Base-by-base conservation (phyloP, 2,797 vertebrate species). In the Gobio occitaniae region DNA sequence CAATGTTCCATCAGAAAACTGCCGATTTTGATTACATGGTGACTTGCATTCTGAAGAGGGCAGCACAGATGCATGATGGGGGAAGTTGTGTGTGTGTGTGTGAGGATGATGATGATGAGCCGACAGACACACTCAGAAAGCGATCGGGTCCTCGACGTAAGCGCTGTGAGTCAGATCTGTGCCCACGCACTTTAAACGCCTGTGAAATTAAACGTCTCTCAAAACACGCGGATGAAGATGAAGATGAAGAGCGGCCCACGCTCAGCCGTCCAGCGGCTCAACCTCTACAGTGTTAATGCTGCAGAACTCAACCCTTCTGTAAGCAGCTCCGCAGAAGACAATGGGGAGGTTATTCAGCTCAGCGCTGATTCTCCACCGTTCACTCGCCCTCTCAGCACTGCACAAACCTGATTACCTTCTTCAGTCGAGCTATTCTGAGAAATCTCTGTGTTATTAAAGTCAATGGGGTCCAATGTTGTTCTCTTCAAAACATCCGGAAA, bases 171-270 rank as follows among this genome's bases (percentile, higher is more conserved):
- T 87, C 86, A 87, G 78, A 82, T 70, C 76, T 61, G 80, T 74
- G 79, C 83, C 78, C 87, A 21, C 83, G 88, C 87, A 90, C 91
- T 90, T 90, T 84, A 85, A 84, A 78, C 44, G 36, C 89, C 59
- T 83, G 74, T 75, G 84, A 89, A 44, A 47, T 82, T 32, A 77
- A 32, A 80, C 19, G 32, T 36, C 50, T 52, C 25, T 75, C 72
- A 8, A 77, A 77, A 77, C 77, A 12, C 17, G 3, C 63, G 0
- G 50, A 68, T 70, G 72, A 54, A n/a, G 74, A 68, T 52, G 47
- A 47, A 32, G 77, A 47, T 69, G 78, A 80, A 80, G 66, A 80
- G 78, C 48, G 38, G 77, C 78, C 78, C 65, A 80, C 78, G 19
- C 78, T 36, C 47, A 6, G 25, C 19, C 41, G 65, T 52, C 48